phyloP scores from a whole-genome alignment of 2,113 vertebrate species.

The Psophia crepitans region DNA sequence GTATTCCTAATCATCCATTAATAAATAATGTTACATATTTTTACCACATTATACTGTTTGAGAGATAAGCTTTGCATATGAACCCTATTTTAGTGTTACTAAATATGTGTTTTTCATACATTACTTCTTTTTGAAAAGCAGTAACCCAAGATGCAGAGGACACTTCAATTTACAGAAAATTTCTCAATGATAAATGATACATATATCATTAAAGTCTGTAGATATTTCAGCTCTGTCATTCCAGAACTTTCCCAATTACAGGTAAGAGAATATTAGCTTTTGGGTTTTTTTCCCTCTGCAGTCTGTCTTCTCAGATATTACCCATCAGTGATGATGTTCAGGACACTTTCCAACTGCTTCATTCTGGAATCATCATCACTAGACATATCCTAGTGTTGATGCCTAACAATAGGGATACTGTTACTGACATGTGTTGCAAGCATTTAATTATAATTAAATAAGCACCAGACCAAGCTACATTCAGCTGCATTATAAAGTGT shows the following conservation, averaged over 20 bases:
- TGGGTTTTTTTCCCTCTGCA: neutral
- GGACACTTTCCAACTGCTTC: neutral
- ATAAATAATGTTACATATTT: neutral
- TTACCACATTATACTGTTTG: neutral
- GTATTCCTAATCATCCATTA: neutral
- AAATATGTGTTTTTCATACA: neutral
- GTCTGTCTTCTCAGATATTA: neutral
- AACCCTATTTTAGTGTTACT: neutral
- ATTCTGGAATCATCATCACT: neutral
- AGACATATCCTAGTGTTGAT: neutral
- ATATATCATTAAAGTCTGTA: neutral
- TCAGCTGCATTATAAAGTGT: constrained; percentile 48
- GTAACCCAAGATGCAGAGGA: neutral
- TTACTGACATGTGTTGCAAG: neutral
- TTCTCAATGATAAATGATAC: neutral
- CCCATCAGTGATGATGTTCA: neutral
- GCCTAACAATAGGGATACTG: neutral
- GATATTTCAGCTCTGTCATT: neutral
- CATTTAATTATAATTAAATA: constrained; percentile 63
- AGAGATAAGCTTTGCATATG: neutral
- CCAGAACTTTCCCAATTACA: neutral
- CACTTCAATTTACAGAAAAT: neutral
- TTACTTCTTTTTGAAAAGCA: neutral
- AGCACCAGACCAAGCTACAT: neutral
- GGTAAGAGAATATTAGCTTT: neutral